Percentiles rank a stretch among this genome's conserved stretches.
phyloP scores from a whole-genome alignment of 2,113 vertebrate genomes.

The Odontesthes bonariensis region DNA sequence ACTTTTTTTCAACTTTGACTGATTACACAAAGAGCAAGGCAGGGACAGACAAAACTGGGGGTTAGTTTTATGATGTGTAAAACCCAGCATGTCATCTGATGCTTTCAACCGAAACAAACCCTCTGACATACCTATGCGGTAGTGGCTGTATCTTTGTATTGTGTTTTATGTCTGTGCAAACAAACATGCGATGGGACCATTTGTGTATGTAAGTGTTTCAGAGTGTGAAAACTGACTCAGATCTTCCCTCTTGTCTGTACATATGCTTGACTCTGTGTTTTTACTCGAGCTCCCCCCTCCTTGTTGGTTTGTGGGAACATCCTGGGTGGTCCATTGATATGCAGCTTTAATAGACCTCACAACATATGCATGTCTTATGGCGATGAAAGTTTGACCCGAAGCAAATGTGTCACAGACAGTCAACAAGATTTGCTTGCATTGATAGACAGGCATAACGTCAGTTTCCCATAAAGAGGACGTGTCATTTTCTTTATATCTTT shows the following conservation, averaged over 20 bases:
- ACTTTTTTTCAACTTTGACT: background rate
- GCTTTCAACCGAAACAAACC: conserved; percentile 50
- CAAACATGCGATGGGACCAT: conserved; percentile 35
- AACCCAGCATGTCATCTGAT: conserved; percentile 79
- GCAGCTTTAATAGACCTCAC: conserved; percentile 62
- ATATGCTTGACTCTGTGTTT: conserved; percentile 40
- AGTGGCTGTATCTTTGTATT: conserved; percentile 13
- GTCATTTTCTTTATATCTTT: conserved; percentile 43
- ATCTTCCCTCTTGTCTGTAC: conserved; percentile 60
- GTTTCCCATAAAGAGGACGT: conserved; percentile 44
- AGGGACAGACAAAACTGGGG: background rate
- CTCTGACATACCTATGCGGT: conserved; percentile 27
- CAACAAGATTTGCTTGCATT: conserved; percentile 57
- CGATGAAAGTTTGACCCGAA: conserved; percentile 66
- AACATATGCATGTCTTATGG: conserved; percentile 65
- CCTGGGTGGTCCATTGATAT: conserved; percentile 83
- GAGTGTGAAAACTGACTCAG: conserved; percentile 71
- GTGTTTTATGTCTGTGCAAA: conserved; percentile 11
- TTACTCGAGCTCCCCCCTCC: conserved; percentile 26
- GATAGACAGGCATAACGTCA: conserved; percentile 38
- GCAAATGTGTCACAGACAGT: conserved; percentile 71
- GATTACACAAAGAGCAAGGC: background rate
- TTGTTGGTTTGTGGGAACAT: conserved; percentile 69
- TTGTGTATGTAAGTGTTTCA: conserved; percentile 51
- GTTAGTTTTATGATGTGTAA: conserved; percentile 47